Percentiles rank a stretch among this genome's conserved stretches.
These are phyloP conservation scores for Equus przewalskii DNA, from an alignment of 2,113 vertebrate genomes.

Conservation along the genomic window DNA sequence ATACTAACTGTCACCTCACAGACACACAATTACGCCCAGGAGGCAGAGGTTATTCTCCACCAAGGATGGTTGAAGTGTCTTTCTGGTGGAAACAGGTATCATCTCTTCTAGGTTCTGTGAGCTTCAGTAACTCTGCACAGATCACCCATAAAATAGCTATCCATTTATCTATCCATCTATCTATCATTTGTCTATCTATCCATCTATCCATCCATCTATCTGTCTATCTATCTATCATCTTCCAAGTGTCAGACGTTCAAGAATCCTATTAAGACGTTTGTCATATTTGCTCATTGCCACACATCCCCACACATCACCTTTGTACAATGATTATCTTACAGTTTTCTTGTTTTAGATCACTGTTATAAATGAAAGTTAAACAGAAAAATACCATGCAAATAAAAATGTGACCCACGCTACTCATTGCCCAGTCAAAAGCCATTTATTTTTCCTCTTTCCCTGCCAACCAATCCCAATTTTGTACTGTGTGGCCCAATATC, in stretches of 20 bases:
- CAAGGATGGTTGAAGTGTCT: not conserved
- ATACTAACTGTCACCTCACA: fast-evolving
- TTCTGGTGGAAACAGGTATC: not conserved
- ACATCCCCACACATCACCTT: fast-evolving
- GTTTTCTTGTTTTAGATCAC: not conserved
- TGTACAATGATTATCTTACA: too few relatives aligned
- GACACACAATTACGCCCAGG: fast-evolving
- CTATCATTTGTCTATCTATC: too few relatives aligned
- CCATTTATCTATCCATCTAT: too few relatives aligned
- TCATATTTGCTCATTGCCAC: too few relatives aligned
- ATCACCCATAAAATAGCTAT: not conserved
- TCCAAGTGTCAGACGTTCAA: too few relatives aligned
- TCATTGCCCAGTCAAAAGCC: not conserved
- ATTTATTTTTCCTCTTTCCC: not conserved
- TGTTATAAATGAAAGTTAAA: not conserved
- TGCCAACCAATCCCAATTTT: not conserved
- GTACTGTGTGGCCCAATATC: not conserved
- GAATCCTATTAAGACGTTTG: too few relatives aligned
- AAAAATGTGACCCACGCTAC: not conserved
- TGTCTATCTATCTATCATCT: too few relatives aligned
- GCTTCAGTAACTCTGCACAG: not conserved
- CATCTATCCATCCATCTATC: too few relatives aligned
- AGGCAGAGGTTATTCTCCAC: too few relatives aligned
- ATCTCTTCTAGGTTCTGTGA: too few relatives aligned
- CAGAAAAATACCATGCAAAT: not conserved